Conservation (phyloP, 2,888 invertebrate genomes). For the Noctua fimbriata region DNA sequence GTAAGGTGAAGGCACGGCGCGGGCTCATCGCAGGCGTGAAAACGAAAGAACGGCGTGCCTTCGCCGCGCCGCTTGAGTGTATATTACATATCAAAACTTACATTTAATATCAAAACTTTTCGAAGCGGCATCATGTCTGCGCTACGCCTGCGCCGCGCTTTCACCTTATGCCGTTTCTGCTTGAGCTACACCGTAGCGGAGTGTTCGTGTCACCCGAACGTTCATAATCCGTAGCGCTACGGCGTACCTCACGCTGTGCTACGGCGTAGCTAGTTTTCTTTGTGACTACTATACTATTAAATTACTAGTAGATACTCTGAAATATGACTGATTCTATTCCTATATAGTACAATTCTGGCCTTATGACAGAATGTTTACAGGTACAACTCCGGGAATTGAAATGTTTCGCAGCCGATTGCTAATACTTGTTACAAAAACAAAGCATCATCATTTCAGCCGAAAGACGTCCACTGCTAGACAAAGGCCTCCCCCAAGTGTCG, state of each 20-base stretch:
- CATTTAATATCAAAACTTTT: no score
- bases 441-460: no score
- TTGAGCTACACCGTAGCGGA: not conserved
- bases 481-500: no score
- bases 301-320: not conserved
- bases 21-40: no score
- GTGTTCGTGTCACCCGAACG: not conserved
- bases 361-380: not conserved
- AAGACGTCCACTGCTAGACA: no score
- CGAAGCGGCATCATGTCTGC: no score
- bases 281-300: not conserved
- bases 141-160: no score
- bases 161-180: no score
- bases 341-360: not conserved
- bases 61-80: no score
- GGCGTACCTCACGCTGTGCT: not conserved
- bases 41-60: no score
- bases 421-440: not conserved
- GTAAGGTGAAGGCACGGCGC: no score
- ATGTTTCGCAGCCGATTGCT: not conserved
- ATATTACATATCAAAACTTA: no score
- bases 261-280: conserved; percentile 5
- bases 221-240: not conserved
- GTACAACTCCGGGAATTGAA: not conserved
- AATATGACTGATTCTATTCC: not conserved